Conservation (phyloP, 2,797 vertebrate species). For the Arrhamphus sclerolepis region DNA sequence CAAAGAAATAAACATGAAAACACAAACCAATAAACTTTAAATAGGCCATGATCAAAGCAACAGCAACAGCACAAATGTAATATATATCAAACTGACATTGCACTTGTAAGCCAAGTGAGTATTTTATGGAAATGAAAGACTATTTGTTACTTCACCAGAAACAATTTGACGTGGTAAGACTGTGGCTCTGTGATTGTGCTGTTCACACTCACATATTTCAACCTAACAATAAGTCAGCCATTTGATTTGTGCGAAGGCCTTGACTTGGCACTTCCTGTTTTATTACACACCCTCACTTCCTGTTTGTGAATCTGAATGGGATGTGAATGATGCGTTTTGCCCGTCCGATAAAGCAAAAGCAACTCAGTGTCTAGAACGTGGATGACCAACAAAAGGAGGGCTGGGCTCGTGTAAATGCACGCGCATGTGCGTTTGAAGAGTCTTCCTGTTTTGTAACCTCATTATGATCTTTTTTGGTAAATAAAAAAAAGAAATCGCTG, state of each 20-base stretch:
- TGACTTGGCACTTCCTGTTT: conserved; percentile 63
- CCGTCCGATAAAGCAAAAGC: conserved; percentile 16
- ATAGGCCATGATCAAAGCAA: background rate
- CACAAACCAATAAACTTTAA: conserved; percentile 1
- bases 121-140: conserved; percentile 4
- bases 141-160: conserved; percentile 6
- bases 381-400: conserved; percentile 32
- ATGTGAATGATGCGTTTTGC: conserved; percentile 19
- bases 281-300: conserved; percentile 56
- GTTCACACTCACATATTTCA: conserved; percentile 18
- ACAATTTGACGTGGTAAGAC: conserved; percentile 8
- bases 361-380: conserved; percentile 31
- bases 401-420: conserved; percentile 14
- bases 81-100: background rate
- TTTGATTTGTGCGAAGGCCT: conserved; percentile 26
- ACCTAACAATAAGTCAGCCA: conserved; percentile 37
- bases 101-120: background rate
- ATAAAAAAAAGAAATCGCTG: no score
- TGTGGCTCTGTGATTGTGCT: conserved; percentile 5
- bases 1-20: background rate
- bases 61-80: background rate
- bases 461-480: no score
- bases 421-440: conserved; percentile 12
- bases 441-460: no score
- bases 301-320: conserved; percentile 58